Conservation (phyloP, 1,140 invertebrate species). For the Oncopeltus fasciatus region DNA sequence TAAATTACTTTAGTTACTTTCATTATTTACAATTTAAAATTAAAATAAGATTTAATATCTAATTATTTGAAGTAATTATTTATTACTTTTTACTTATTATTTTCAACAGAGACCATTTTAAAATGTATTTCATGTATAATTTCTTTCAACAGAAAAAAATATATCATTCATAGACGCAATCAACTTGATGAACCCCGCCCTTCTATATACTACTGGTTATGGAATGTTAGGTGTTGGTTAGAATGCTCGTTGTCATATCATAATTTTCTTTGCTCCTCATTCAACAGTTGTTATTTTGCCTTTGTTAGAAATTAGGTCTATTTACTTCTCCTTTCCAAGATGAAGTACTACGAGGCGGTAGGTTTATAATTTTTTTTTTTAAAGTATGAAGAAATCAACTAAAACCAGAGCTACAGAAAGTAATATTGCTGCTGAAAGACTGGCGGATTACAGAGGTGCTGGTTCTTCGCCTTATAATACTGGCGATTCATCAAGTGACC, state of each 20-base stretch:
- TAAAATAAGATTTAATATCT: no score
- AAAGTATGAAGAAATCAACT: slow-evolving; percentile 21
- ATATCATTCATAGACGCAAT: no score
- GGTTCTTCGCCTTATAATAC: slow-evolving; percentile 11
- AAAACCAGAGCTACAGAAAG: slow-evolving; percentile 26
- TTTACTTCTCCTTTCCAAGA: background rate
- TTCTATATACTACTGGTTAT: background rate
- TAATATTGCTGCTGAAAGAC: slow-evolving; percentile 29
- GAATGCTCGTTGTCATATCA: background rate
- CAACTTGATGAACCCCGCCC: slow-evolving; percentile 7
- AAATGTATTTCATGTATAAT: no score
- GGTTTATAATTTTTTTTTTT: no score
- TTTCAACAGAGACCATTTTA: no score
- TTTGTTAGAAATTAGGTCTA: background rate
- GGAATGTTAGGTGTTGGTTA: background rate
- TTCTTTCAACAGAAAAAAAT: no score
- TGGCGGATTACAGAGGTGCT: slow-evolving; percentile 30
- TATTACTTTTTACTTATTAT: no score
- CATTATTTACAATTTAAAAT: no score
- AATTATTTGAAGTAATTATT: no score
- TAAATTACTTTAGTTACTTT: no score
- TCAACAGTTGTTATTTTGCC: background rate
- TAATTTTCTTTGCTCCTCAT: no score
- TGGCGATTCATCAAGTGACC: slow-evolving; percentile 15
- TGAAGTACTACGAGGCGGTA: no score